A percentile compares a stretch with the other conserved stretches of the same genome.
phyloP scores from a whole-genome alignment of 2,113 vertebrate species.

The Oriolus oriolus region DNA sequence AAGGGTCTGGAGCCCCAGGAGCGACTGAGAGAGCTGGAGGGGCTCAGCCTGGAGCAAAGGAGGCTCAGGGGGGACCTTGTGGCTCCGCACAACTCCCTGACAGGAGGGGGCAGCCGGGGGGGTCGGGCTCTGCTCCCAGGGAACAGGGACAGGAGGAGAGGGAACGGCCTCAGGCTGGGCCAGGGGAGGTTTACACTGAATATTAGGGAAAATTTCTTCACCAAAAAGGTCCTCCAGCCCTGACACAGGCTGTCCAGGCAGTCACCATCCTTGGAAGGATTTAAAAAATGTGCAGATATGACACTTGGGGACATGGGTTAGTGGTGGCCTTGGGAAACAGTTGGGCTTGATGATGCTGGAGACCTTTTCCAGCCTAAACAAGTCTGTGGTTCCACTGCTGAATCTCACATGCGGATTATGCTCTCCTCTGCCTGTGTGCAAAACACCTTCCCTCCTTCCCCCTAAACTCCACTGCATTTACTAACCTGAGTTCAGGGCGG shows the following conservation, averaged over 20 bases:
- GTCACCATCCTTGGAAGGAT: background rate
- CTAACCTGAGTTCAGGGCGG: background rate
- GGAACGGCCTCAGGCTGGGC: accelerated
- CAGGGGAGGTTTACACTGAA: background rate
- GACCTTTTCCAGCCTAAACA: background rate
- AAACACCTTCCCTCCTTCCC: background rate
- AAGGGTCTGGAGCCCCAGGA: background rate
- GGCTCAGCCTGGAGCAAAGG: background rate
- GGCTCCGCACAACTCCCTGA: background rate
- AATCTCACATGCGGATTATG: accelerated
- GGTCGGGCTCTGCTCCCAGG: background rate
- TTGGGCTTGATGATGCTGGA: too few relatives aligned
- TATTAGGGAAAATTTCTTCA: background rate
- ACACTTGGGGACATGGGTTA: background rate
- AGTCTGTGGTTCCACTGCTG: background rate
- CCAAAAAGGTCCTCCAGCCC: background rate
- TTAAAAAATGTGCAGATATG: background rate
- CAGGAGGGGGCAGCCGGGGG: background rate
- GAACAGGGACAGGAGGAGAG: background rate
- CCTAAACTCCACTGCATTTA: background rate
- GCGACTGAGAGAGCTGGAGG: background rate
- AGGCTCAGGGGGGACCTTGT: background rate
- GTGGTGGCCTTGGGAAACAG: background rate
- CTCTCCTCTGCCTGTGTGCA: background rate
- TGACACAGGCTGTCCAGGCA: background rate